phyloP scores from a whole-genome alignment of 2,888 invertebrate species.

The Drosophila suboccidentalis region DNA sequence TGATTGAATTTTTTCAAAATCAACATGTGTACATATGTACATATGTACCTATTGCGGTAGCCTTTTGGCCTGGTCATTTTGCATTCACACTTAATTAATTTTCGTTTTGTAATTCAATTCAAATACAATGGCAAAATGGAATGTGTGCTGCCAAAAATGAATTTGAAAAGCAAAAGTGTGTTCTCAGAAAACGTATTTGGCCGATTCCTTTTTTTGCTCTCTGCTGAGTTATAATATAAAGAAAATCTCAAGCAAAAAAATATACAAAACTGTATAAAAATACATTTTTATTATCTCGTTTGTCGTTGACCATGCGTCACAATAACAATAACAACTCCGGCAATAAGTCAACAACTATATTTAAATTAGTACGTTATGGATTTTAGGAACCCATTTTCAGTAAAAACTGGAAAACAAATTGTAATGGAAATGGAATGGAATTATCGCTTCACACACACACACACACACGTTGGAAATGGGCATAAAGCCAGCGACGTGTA shows the following conservation, averaged over 20 bases:
- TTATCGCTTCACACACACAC: conserved; percentile 37
- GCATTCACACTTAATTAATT: conserved; percentile 70
- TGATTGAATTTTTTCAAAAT: conserved; percentile 40
- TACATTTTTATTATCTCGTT: conserved; percentile 65
- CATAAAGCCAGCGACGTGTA: conserved; percentile 67
- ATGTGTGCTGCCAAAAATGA: conserved; percentile 35
- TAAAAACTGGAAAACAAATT: conserved; percentile 39
- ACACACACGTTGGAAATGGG: conserved; percentile 49
- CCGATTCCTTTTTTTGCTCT: conserved; percentile 4
- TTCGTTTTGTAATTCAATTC: conserved; percentile 57
- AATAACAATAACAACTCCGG: conserved; percentile 19
- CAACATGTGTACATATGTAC: not conserved
- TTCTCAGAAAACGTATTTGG: conserved; percentile 35
- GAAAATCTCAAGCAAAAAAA: conserved; percentile 21
- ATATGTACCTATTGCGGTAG: conserved; percentile 10
- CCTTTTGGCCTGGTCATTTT: conserved; percentile 56
- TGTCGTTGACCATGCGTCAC: conserved; percentile 54
- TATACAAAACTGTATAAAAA: conserved; percentile 58
- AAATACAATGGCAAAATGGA: conserved; percentile 42
- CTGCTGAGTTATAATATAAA: conserved; percentile 30
- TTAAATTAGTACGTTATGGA: conserved; percentile 29
- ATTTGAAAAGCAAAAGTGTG: conserved; percentile 21
- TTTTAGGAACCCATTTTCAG: conserved; percentile 42
- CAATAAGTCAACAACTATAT: conserved; percentile 43
- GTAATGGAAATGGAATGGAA: conserved; percentile 58